These are phyloP conservation scores for Aspidiotus rigidus DNA, from an alignment of 2,888 invertebrate genomes.

Conservation along the genomic window DNA sequence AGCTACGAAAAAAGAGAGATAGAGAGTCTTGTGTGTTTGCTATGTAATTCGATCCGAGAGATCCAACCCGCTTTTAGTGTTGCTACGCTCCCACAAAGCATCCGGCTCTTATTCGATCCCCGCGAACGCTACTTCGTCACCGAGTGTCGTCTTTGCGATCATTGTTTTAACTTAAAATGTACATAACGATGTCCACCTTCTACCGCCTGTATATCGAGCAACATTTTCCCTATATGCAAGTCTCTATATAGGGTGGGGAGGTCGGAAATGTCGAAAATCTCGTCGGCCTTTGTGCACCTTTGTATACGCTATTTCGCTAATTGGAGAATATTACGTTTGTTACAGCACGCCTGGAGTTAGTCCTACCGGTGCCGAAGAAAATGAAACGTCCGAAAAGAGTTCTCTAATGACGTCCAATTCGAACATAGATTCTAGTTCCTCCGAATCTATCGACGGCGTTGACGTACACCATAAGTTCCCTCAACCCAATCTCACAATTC, in stretches of 20 bases:
- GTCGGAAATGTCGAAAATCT: neutral
- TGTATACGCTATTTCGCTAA: conserved; percentile 10
- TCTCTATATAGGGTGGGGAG: neutral
- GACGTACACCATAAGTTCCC: conserved; percentile 36
- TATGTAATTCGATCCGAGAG: conserved; percentile 31
- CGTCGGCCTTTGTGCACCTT: neutral
- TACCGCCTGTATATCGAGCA: conserved; percentile 4
- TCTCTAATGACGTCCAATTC: conserved; percentile 36
- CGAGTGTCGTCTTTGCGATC: conserved; percentile 25
- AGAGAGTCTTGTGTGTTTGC: conserved; percentile 24
- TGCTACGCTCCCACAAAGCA: conserved; percentile 33
- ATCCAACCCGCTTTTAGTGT: conserved; percentile 33
- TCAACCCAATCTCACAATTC: conserved; percentile 26
- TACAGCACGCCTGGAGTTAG: conserved; percentile 37
- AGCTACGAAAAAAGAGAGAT: conserved; percentile 19
- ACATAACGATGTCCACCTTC: conserved; percentile 26
- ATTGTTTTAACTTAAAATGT: conserved; percentile 29
- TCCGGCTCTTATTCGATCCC: conserved; percentile 33
- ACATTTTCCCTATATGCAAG: conserved; percentile 3
- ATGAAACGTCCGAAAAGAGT: conserved; percentile 37
- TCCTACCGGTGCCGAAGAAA: conserved; percentile 37
- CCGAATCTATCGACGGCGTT: conserved; percentile 41
- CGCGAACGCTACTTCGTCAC: conserved; percentile 14
- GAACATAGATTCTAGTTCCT: conserved; percentile 41
- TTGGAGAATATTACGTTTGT: conserved; percentile 7